A percentile compares a stretch with the other conserved stretches of the same genome.
Evolutionary conservation across 1,140 invertebrate species (phyloP).

Genomic region (Teleogryllus occipitalis): DNA sequence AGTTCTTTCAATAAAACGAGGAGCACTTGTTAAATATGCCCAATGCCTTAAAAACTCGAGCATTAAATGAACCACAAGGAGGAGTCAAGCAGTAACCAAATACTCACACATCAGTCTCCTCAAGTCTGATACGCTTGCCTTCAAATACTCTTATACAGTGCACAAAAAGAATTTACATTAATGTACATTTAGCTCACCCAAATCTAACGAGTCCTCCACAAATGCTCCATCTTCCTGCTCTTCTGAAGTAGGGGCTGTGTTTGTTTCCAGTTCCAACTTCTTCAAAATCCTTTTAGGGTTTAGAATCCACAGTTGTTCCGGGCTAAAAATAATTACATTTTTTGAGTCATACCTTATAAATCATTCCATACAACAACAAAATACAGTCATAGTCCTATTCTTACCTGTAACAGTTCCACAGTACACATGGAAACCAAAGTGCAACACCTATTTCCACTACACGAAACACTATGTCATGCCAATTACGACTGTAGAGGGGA

Average conservation of each 20-base stretch:
- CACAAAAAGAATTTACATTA: too few relatives aligned
- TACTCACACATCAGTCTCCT: not conserved
- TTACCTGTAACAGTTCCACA: slow-evolving; percentile 88
- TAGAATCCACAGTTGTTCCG: slow-evolving; percentile 88
- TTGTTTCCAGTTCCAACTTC: slow-evolving; percentile 40
- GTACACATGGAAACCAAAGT: slow-evolving; percentile 87
- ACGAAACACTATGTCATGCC: slow-evolving; percentile 83
- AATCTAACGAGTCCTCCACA: too few relatives aligned
- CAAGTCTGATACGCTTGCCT: too few relatives aligned
- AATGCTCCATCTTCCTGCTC: too few relatives aligned
- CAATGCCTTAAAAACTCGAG: too few relatives aligned
- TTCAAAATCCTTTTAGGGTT: slow-evolving; percentile 81
- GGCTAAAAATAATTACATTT: slow-evolving; percentile 37
- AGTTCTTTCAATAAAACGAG: too few relatives aligned
- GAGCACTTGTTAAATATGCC: too few relatives aligned
- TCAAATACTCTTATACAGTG: too few relatives aligned
- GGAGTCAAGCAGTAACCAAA: too few relatives aligned
- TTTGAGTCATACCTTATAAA: not conserved
- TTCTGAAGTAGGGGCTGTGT: too few relatives aligned
- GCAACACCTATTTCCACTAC: slow-evolving; percentile 88
- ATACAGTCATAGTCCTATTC: not conserved
- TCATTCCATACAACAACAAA: not conserved
- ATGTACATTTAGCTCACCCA: too few relatives aligned
- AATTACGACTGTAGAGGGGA: slow-evolving; percentile 78
- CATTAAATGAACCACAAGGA: too few relatives aligned